phyloP scores from a whole-genome alignment of 2,888 invertebrate species.

The Hyppa rectilinea region DNA sequence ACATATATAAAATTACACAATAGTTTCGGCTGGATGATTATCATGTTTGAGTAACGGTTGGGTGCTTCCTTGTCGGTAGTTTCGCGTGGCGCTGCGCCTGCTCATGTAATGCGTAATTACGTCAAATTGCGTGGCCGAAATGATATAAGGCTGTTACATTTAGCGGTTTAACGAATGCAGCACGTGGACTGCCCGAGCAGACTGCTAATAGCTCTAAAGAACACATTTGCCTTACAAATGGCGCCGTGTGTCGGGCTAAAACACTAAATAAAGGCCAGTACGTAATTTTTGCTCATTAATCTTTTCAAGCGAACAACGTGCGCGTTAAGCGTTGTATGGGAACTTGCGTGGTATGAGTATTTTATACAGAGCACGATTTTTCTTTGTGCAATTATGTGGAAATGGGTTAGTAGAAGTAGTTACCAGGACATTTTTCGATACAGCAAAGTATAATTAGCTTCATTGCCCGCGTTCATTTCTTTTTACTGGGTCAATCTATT shows the following conservation, averaged over 20 bases:
- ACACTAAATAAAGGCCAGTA: constrained; percentile 61
- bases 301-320: constrained; percentile 55
- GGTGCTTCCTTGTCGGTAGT: constrained; percentile 74
- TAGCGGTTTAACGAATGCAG: constrained; percentile 75
- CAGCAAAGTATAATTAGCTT: constrained; percentile 36
- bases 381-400: constrained; percentile 53
- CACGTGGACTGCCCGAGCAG: constrained; percentile 68
- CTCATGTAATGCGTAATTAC: constrained; percentile 87
- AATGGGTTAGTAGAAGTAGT: constrained; percentile 43
- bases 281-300: constrained; percentile 67
- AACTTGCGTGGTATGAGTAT: constrained; percentile 34
- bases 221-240: constrained; percentile 71
- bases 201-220: constrained; percentile 74
- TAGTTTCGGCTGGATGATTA: constrained; percentile 77
- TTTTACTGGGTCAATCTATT: constrained; percentile 22
- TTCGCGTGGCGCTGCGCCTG: constrained; percentile 74
- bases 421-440: constrained; percentile 41
- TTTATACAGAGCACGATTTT: constrained; percentile 60
- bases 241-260: constrained; percentile 43
- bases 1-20: constrained; percentile 70
- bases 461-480: constrained; percentile 23
- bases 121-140: constrained; percentile 86
- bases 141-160: constrained; percentile 88
- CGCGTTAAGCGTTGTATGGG: constrained; percentile 37
- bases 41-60: constrained; percentile 72